phyloP scores from a whole-genome alignment of 2,113 vertebrate species.

The Psittacula cyanocephala region DNA sequence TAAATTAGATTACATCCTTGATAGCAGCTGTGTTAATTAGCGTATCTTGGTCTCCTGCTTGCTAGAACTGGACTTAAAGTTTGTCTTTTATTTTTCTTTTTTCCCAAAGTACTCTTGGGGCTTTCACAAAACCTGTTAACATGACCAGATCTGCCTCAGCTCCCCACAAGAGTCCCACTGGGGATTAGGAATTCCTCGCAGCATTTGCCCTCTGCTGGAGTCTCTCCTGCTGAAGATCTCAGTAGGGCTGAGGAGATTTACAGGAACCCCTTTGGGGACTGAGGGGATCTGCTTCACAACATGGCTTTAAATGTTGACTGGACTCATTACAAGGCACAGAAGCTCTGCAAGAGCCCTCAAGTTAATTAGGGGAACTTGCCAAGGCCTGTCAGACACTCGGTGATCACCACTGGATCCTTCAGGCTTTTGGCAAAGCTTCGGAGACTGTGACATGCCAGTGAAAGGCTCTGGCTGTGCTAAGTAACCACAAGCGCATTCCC shows the following conservation, averaged over 20 bases:
- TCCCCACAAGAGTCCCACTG: background rate
- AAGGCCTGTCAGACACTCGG: constrained; percentile 48
- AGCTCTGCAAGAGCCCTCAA: constrained; percentile 26
- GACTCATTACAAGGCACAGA: background rate
- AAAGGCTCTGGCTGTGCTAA: constrained; percentile 20
- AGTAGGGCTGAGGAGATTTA: background rate
- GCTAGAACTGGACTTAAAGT: constrained; percentile 5
- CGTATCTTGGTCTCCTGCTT: constrained; percentile 31
- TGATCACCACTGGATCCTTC: constrained; percentile 8
- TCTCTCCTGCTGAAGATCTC: background rate
- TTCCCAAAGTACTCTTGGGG: background rate
- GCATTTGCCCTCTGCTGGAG: background rate
- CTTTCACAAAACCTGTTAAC: background rate
- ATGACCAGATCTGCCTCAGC: background rate
- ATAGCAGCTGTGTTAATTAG: constrained; percentile 55
- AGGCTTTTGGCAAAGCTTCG: constrained; percentile 33
- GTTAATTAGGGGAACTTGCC: constrained; percentile 56
- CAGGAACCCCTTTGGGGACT: background rate
- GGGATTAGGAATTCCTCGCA: background rate
- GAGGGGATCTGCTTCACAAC: background rate
- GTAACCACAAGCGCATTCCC: background rate
- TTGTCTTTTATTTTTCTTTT: background rate
- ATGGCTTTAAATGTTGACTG: background rate
- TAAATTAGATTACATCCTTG: constrained; percentile 65
- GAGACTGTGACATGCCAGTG: background rate